phyloP scores from a whole-genome alignment of 2,888 invertebrate species.

The Nudaria mundana region DNA sequence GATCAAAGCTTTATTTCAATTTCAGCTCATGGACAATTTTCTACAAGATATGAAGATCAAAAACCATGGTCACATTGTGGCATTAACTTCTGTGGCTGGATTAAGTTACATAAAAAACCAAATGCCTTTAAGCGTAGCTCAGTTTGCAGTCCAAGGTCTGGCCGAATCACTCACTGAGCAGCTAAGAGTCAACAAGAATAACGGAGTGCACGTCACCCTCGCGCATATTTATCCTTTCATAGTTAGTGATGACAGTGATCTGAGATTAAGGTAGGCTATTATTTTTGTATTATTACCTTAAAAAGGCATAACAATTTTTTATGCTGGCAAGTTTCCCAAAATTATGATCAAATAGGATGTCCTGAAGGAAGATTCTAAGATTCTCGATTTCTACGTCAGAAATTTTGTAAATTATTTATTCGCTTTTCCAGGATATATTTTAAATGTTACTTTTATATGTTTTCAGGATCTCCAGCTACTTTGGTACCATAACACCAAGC shows the following conservation, averaged over 20 bases:
- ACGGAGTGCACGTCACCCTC: slow-evolving; percentile 81
- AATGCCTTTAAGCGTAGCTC: slow-evolving; percentile 83
- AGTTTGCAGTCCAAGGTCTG: slow-evolving; percentile 84
- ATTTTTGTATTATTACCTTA: background rate
- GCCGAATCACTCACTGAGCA: slow-evolving; percentile 84
- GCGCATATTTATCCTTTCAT: slow-evolving; percentile 84
- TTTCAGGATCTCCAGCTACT: slow-evolving; percentile 83
- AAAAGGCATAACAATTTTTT: no score
- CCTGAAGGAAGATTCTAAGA: no score
- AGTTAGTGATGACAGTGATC: slow-evolving; percentile 77
- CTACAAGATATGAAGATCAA: slow-evolving; percentile 81
- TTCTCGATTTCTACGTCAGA: no score
- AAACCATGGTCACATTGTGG: slow-evolving; percentile 82
- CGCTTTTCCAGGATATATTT: no score
- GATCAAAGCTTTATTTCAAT: no score
- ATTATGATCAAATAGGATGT: no score
- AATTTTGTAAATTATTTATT: no score
- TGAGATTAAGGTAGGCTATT: slow-evolving; percentile 73
- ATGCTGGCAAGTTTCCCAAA: no score
- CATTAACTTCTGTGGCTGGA: slow-evolving; percentile 83
- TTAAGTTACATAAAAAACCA: slow-evolving; percentile 80
- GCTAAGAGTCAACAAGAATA: slow-evolving; percentile 76
- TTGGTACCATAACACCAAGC: slow-evolving; percentile 82
- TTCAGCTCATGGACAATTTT: slow-evolving; percentile 81
- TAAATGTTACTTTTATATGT: no score